phyloP scores from a whole-genome alignment of 2,113 vertebrate species.

The Pristiophorus japonicus region DNA sequence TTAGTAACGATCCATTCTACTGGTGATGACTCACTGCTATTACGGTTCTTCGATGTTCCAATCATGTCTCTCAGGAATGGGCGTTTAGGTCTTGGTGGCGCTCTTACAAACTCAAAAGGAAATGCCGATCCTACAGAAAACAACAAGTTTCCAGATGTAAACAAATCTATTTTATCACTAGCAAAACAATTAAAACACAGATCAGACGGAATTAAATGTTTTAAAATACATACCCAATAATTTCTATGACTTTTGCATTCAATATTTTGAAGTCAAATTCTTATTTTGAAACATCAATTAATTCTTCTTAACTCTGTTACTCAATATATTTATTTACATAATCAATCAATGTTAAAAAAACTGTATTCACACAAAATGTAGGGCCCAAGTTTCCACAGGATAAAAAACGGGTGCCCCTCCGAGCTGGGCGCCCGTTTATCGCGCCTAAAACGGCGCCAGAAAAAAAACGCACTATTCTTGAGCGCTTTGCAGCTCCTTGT shows the following conservation, averaged over 20 bases:
- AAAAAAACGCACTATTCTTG: too few species aligned
- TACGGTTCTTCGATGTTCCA: conserved; percentile 56
- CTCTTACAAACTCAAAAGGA: conserved; percentile 76
- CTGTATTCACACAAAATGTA: not conserved
- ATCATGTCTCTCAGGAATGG: conserved; percentile 68
- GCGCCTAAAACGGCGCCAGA: too few species aligned
- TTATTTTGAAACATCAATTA: not conserved
- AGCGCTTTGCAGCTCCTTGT: too few species aligned
- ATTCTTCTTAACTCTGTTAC: not conserved
- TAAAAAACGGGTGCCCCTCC: too few species aligned
- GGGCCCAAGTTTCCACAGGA: too few species aligned
- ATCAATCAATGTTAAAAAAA: not conserved
- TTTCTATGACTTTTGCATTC: not conserved
- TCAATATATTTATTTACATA: not conserved
- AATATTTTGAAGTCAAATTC: not conserved
- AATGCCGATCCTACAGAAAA: conserved; percentile 69
- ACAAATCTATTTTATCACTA: not conserved
- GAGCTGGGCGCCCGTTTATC: too few species aligned
- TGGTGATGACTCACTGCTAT: conserved; percentile 54
- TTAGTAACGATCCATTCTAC: conserved; percentile 54
- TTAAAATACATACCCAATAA: not conserved
- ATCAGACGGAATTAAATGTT: not conserved
- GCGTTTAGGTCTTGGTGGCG: conserved; percentile 61
- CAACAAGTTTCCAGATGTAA: conserved; percentile 1
- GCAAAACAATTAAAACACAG: not conserved